Evolutionary conservation across 2,888 invertebrate species (phyloP).

Genomic region (Himalopsyche japonica): DNA sequence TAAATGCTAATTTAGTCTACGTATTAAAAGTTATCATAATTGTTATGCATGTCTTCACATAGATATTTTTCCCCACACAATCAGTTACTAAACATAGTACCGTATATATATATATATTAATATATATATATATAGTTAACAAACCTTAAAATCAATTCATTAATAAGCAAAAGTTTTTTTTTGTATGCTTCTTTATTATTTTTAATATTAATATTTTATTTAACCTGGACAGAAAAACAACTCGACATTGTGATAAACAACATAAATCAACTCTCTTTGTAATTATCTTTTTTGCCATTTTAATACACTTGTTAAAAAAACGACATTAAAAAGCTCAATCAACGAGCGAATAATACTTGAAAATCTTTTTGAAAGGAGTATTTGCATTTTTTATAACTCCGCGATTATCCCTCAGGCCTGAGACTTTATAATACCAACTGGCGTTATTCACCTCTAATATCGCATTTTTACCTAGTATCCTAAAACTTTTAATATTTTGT

Average conservation of each 20-base stretch:
- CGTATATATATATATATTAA: too few relatives aligned
- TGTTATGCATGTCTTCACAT: too few relatives aligned
- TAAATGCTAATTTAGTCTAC: too few relatives aligned
- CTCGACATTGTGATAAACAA: neutral
- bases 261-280: neutral
- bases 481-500: neutral
- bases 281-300: neutral
- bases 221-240: neutral
- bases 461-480: neutral
- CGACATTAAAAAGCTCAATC: neutral
- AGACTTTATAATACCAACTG: constrained; percentile 9
- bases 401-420: neutral
- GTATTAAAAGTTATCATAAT: too few relatives aligned
- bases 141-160: too few relatives aligned
- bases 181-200: neutral
- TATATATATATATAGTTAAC: too few relatives aligned
- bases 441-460: neutral
- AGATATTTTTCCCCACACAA: too few relatives aligned
- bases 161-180: too few relatives aligned
- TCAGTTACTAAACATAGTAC: too few relatives aligned
- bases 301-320: neutral
- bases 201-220: neutral
- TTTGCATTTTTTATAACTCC: constrained; percentile 16
- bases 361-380: constrained; percentile 5
- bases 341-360: neutral